Conservation (phyloP, 2,888 invertebrate species). For the Cryptus armator region DNA sequence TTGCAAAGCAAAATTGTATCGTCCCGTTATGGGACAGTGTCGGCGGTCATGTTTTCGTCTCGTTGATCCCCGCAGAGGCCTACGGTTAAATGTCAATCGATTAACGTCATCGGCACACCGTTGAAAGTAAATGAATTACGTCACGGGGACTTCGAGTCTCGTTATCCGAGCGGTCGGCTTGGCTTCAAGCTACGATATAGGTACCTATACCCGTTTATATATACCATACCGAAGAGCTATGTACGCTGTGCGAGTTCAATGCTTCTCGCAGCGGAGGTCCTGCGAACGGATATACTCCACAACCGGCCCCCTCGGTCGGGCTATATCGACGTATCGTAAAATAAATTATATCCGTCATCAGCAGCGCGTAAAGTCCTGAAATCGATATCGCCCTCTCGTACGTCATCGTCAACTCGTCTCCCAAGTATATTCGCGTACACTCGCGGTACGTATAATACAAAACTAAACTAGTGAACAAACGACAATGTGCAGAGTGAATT, state of each 20-base stretch:
- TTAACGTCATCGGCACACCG: constrained; percentile 57
- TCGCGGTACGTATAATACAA: constrained; percentile 5
- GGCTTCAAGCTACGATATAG: constrained; percentile 37
- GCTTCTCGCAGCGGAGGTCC: constrained; percentile 4
- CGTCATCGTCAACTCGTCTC: constrained; percentile 18
- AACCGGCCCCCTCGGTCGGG: constrained; percentile 28
- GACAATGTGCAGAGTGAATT: not conserved
- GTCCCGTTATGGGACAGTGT: not conserved
- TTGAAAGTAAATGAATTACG: constrained; percentile 58
- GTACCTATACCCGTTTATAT: not conserved
- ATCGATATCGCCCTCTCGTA: constrained; percentile 26
- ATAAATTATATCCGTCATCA: constrained; percentile 64
- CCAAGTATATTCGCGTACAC: constrained; percentile 14
- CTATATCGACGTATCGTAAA: constrained; percentile 50
- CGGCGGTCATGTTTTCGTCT: constrained; percentile 16
- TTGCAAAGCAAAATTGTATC: not conserved
- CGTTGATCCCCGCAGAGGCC: constrained; percentile 21
- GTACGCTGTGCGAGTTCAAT: constrained; percentile 4
- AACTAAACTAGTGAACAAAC: constrained; percentile 36
- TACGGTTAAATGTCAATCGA: constrained; percentile 48
- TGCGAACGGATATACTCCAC: constrained; percentile 34
- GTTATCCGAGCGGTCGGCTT: constrained; percentile 34
- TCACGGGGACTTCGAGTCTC: constrained; percentile 50
- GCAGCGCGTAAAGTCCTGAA: constrained; percentile 44
- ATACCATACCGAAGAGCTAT: not conserved